Evolutionary conservation across 2,797 vertebrate genomes (phyloP).

Genomic region (Heliangelus exortis): DNA sequence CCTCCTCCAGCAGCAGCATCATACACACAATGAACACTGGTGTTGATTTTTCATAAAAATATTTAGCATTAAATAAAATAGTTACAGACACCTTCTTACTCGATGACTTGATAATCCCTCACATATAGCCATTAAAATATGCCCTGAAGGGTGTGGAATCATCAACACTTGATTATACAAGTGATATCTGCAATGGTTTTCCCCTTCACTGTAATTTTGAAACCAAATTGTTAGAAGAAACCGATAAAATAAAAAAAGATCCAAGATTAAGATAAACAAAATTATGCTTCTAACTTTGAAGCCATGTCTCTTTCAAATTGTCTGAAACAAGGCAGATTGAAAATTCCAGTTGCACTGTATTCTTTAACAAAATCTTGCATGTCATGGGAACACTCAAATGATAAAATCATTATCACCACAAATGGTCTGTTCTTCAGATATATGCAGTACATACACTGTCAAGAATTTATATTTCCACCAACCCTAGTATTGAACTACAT

Average conservation of each 20-base stretch:
- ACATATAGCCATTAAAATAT: conserved; percentile 26
- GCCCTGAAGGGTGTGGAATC: neutral
- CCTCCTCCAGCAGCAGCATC: neutral
- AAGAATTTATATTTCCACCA: neutral
- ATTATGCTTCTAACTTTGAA: neutral
- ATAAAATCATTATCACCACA: neutral
- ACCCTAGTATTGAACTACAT: neutral
- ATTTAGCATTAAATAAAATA: neutral
- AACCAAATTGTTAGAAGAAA: neutral
- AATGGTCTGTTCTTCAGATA: neutral
- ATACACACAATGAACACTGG: neutral
- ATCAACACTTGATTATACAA: neutral
- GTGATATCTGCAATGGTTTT: neutral
- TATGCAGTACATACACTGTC: neutral
- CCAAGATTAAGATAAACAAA: neutral
- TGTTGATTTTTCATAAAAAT: conserved; percentile 5
- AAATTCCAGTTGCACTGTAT: neutral
- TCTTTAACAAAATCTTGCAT: neutral
- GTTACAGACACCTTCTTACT: neutral
- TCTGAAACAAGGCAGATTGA: neutral
- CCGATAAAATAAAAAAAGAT: neutral
- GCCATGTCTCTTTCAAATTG: neutral
- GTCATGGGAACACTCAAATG: neutral
- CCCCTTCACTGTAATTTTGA: neutral
- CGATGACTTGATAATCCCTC: conserved; percentile 19